Conservation (phyloP, 2,113 vertebrate genomes). For the Ptilonorhynchus violaceus region DNA sequence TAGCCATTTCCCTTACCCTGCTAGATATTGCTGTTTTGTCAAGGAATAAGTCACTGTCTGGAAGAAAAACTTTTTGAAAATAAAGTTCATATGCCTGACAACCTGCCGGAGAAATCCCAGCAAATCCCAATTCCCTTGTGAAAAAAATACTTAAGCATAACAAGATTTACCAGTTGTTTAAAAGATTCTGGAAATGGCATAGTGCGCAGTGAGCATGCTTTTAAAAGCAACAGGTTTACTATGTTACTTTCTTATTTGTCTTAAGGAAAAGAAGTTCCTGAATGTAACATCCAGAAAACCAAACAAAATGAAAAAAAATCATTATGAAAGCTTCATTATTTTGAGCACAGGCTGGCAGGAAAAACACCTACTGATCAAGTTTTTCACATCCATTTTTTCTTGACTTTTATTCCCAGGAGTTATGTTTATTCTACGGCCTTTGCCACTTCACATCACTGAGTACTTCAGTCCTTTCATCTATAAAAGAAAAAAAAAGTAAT, state of each 20-base stretch:
- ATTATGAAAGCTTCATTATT: not conserved
- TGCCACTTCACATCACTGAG: not conserved
- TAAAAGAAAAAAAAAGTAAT: not conserved
- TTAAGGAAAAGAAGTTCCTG: not conserved
- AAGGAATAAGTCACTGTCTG: not conserved
- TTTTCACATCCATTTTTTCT: not conserved
- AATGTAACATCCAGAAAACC: not conserved
- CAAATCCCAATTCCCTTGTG: not conserved
- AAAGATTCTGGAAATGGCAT: not conserved
- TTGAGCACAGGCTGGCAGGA: not conserved
- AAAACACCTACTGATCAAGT: not conserved
- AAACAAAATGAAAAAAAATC: not conserved
- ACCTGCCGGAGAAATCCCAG: not conserved
- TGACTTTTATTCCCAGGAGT: not conserved
- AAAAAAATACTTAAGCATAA: not conserved
- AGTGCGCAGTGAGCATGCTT: not conserved
- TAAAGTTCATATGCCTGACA: not conserved
- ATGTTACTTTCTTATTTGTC: not conserved
- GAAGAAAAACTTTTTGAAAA: not conserved
- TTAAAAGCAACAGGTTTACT: not conserved
- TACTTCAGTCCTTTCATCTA: not conserved
- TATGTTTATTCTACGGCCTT: not conserved
- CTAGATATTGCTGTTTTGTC: not conserved
- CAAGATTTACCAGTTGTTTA: not conserved
- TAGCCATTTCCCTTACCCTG: not conserved